These are phyloP conservation scores for Ariopsis seemanni DNA, from an alignment of 2,113 vertebrate species.

Conservation along the genomic window DNA sequence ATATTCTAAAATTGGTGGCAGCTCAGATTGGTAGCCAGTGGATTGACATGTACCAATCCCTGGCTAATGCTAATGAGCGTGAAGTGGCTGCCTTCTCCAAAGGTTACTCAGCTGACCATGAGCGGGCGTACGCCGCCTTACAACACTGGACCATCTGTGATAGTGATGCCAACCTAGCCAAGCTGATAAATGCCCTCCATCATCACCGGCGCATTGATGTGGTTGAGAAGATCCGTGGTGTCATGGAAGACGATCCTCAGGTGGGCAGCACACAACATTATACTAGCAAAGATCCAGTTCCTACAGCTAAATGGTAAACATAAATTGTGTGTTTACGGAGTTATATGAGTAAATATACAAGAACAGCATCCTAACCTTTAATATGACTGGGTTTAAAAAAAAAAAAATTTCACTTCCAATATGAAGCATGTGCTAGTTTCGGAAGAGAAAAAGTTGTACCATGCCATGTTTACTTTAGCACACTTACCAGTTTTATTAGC, in stretches of 20 bases:
- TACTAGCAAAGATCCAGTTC: background rate
- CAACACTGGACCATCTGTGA: constrained; percentile 97
- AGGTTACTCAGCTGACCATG: constrained; percentile 83
- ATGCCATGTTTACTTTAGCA: background rate
- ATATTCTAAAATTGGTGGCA: constrained; percentile 92
- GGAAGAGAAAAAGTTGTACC: background rate
- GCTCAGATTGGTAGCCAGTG: constrained; percentile 92
- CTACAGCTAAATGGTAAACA: background rate
- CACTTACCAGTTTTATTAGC: no score
- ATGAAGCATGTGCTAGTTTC: background rate
- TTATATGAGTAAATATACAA: background rate
- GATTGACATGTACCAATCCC: constrained; percentile 91
- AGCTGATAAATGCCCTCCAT: constrained; percentile 90
- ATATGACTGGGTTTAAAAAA: background rate
- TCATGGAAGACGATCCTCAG: constrained; percentile 94
- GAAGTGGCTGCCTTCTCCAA: constrained; percentile 92
- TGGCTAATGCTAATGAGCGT: constrained; percentile 88
- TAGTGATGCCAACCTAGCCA: constrained; percentile 91
- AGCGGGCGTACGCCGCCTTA: constrained; percentile 89
- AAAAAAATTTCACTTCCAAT: background rate
- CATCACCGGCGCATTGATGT: constrained; percentile 90
- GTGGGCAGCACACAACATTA: constrained; percentile 60
- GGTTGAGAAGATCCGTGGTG: constrained; percentile 91
- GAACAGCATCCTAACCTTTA: background rate
- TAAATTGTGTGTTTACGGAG: background rate